Evolutionary conservation across 2,888 invertebrate species (phyloP).

Genomic region (Chrysolina haemoptera): DNA sequence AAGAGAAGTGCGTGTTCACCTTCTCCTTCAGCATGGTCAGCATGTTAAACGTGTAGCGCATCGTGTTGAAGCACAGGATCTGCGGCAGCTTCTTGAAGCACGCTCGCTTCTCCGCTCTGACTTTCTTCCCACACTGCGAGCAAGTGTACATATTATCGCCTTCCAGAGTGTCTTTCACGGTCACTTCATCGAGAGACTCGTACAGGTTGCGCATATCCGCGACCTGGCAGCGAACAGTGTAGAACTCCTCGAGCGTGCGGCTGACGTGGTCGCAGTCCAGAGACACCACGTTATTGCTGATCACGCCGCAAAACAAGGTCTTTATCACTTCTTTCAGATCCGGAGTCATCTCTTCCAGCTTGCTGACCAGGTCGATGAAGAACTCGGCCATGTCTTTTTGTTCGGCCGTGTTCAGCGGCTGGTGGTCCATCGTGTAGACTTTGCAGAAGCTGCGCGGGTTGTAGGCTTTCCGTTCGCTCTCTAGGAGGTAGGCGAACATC

Average conservation of each 20-base stretch:
- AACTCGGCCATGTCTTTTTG: conserved; percentile 99
- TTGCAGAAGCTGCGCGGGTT: conserved; percentile 96
- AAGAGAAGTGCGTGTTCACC: conserved; percentile 97
- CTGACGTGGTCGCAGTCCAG: conserved; percentile 96
- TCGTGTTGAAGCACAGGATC: conserved; percentile 95
- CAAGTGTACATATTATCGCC: conserved; percentile 99
- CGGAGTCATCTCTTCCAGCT: conserved; percentile 95
- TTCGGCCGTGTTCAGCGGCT: conserved; percentile 95
- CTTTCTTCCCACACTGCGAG: conserved; percentile 95
- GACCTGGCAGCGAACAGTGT: conserved; percentile 96
- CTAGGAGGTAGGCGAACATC: conserved; percentile 96
- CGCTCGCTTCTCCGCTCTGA: conserved; percentile 92
- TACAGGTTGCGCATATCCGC: conserved; percentile 97
- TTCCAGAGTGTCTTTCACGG: conserved; percentile 95
- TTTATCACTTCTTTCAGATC: conserved; percentile 91
- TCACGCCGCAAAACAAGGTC: conserved; percentile 91
- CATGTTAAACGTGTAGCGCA: conserved; percentile 98
- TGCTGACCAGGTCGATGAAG: conserved; percentile 96
- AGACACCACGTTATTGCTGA: conserved; percentile 96
- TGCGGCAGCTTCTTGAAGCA: conserved; percentile 91
- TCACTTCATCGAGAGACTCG: conserved; percentile 96
- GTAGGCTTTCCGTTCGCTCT: conserved; percentile 95
- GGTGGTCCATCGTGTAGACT: conserved; percentile 97
- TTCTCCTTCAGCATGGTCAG: conserved; percentile 97
- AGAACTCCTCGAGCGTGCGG: conserved; percentile 94